Evolutionary conservation across 2,797 vertebrate species (phyloP).

Genomic region (Trematomus bernacchii): DNA sequence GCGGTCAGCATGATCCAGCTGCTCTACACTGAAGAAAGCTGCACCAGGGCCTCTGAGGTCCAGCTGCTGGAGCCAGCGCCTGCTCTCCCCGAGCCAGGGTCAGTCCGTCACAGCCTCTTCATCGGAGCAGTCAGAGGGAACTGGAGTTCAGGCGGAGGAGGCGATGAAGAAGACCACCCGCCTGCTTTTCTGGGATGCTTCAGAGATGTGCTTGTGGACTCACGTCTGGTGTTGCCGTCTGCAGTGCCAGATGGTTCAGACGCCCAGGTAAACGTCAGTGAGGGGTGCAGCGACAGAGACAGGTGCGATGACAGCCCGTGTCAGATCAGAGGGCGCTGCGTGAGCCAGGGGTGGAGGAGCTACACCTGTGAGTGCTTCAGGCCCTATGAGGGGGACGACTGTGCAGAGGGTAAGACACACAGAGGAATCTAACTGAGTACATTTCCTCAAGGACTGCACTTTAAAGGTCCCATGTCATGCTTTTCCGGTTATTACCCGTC

Average conservation of each 20-base stretch:
- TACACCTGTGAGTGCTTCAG: constrained; percentile 90
- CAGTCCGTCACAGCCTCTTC: constrained; percentile 82
- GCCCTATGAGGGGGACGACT: constrained; percentile 87
- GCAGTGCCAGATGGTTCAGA: constrained; percentile 51
- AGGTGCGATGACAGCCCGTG: constrained; percentile 90
- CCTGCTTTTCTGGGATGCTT: constrained; percentile 92
- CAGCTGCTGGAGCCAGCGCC: constrained; percentile 55
- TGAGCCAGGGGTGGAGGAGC: constrained; percentile 88
- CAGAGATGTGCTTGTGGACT: constrained; percentile 89
- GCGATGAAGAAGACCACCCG: constrained; percentile 46
- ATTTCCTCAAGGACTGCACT: too few species aligned
- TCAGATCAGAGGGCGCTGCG: constrained; percentile 90
- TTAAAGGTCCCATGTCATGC: too few species aligned
- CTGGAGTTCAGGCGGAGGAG: constrained; percentile 28
- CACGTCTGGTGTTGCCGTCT: constrained; percentile 80
- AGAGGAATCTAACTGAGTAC: too few species aligned
- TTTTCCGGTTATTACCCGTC: too few species aligned
- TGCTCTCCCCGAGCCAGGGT: constrained; percentile 62
- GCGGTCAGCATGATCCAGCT: constrained; percentile 84
- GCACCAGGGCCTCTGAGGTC: constrained; percentile 72
- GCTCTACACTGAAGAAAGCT: constrained; percentile 82
- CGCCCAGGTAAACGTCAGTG: constrained; percentile 82
- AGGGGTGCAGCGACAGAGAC: constrained; percentile 88
- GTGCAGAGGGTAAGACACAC: constrained; percentile 85
- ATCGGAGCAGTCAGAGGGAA: constrained; percentile 81